phyloP scores from a whole-genome alignment of 2,888 invertebrate species.

The Sisyra terminalis region DNA sequence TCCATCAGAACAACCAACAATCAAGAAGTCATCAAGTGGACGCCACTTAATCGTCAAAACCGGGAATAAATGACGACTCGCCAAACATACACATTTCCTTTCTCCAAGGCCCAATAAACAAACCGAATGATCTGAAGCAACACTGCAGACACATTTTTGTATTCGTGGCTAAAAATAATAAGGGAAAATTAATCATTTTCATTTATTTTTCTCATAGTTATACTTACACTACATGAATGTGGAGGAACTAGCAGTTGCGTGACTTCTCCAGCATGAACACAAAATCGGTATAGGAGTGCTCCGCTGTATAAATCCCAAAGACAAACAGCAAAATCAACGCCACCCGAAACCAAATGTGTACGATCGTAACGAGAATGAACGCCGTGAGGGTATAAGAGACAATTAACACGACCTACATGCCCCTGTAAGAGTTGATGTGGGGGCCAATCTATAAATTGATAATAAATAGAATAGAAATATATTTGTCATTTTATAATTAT shows the following conservation, averaged over 20 bases:
- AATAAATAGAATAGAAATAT: too few species aligned
- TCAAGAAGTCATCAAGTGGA: slow-evolving; percentile 94
- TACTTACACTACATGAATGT: slow-evolving; percentile 68
- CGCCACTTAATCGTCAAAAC: slow-evolving; percentile 93
- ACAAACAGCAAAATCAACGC: slow-evolving; percentile 94
- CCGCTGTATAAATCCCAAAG: slow-evolving; percentile 92
- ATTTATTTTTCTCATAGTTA: too few species aligned
- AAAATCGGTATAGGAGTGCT: slow-evolving; percentile 79
- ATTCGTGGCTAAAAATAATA: slow-evolving; percentile 64
- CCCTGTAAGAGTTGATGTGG: slow-evolving; percentile 75
- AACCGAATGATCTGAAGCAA: slow-evolving; percentile 95
- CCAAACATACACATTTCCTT: slow-evolving; percentile 86
- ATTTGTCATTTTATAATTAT: too few species aligned
- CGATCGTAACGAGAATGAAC: slow-evolving; percentile 79
- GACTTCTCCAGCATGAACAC: slow-evolving; percentile 96
- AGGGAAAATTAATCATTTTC: slow-evolving; percentile 13
- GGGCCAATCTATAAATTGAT: slow-evolving; percentile 56
- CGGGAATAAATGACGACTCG: slow-evolving; percentile 84
- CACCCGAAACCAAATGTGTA: slow-evolving; percentile 83
- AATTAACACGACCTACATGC: slow-evolving; percentile 88
- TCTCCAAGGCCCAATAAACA: slow-evolving; percentile 84
- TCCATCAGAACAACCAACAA: slow-evolving; percentile 93
- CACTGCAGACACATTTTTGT: slow-evolving; percentile 88
- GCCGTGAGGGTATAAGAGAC: slow-evolving; percentile 86
- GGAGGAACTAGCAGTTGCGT: slow-evolving; percentile 90